Conservation (phyloP, 2,888 invertebrate genomes). For the Ceriagrion tenellum region DNA sequence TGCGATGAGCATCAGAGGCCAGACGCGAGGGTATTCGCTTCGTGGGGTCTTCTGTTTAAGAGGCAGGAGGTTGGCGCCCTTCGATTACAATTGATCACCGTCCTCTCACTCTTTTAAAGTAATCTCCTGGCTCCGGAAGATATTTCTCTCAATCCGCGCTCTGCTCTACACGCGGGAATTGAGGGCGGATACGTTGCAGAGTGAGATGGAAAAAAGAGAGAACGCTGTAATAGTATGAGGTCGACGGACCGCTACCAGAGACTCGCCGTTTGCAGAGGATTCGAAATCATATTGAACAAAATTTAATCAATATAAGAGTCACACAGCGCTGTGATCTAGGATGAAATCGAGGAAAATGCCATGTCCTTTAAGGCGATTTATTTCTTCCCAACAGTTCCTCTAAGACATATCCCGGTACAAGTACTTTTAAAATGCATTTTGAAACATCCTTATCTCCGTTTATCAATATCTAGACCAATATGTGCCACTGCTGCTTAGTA, state of each 20-base stretch:
- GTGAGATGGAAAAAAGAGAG: neutral
- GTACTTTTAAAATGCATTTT: too few relatives aligned
- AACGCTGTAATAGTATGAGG: neutral
- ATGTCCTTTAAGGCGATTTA: too few relatives aligned
- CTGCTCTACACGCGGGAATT: neutral
- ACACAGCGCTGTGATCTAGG: too few relatives aligned
- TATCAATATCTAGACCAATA: too few relatives aligned
- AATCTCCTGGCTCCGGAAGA: neutral
- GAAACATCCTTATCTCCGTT: too few relatives aligned
- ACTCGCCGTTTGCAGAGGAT: neutral
- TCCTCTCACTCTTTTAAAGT: neutral
- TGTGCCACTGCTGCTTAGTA: too few relatives aligned
- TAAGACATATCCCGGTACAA: too few relatives aligned
- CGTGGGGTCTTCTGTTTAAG: neutral
- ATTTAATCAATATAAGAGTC: too few relatives aligned
- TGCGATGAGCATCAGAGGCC: neutral
- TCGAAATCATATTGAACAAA: neutral
- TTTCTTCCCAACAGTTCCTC: too few relatives aligned
- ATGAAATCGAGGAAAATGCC: too few relatives aligned
- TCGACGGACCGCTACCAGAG: neutral
- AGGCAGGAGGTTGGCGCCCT: neutral
- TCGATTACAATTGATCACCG: slow-evolving; percentile 10
- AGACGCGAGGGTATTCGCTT: neutral
- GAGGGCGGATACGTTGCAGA: neutral
- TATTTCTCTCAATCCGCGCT: neutral